A percentile compares a stretch with the other conserved stretches of the same genome.
Evolutionary conservation across 1,140 invertebrate species (phyloP).

Genomic region (Sycophaga agraensis): DNA sequence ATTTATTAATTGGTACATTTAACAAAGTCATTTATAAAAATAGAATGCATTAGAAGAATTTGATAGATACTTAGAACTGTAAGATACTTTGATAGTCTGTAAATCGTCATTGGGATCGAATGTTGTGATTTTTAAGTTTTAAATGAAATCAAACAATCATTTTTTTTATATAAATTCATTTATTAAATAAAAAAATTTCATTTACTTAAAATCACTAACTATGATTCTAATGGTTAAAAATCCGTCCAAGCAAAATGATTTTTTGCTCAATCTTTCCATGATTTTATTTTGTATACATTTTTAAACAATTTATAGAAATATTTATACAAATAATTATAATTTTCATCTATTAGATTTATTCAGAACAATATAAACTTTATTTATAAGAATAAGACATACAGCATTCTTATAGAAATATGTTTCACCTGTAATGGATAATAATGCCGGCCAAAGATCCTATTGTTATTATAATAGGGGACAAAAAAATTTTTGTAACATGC

Average conservation of each 20-base stretch:
- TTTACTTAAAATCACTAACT: background rate
- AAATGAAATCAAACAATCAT: background rate
- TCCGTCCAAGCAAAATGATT: constrained; percentile 18
- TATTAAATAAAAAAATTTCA: no score
- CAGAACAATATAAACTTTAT: no score
- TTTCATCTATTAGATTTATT: background rate
- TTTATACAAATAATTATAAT: background rate
- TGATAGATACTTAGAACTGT: constrained; percentile 2
- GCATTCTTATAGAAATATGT: constrained; percentile 6
- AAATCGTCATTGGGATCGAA: constrained; percentile 11
- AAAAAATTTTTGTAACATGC: constrained; percentile 12
- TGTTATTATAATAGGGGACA: constrained; percentile 13
- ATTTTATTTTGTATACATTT: constrained; percentile 23
- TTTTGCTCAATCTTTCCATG: background rate
- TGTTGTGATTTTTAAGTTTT: constrained; percentile 7
- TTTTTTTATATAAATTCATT: constrained; percentile 1
- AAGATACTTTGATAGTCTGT: constrained; percentile 8
- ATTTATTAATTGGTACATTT: background rate
- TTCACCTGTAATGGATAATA: background rate
- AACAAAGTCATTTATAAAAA: background rate
- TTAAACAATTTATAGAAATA: background rate
- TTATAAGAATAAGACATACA: no score
- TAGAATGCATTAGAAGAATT: constrained; percentile 3
- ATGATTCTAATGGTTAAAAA: no score
- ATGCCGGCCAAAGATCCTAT: constrained; percentile 20